Evolutionary conservation across 2,113 vertebrate species (phyloP).

Genomic region (Morphnarchus princeps): DNA sequence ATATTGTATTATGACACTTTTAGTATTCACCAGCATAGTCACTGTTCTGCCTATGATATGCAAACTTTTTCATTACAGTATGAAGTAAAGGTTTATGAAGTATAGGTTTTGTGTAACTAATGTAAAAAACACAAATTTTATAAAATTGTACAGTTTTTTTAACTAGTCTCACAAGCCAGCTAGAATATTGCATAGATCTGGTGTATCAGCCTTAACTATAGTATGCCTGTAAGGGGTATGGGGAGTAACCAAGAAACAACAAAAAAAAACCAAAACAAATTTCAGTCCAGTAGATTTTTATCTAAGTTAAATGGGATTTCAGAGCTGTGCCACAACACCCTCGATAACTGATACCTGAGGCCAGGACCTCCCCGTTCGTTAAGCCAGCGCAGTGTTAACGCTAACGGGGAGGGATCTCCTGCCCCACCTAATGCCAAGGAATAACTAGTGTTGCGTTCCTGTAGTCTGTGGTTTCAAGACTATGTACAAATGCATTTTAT

Average conservation of each 20-base stretch:
- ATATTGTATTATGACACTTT: slow-evolving; percentile 82
- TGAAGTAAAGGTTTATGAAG: slow-evolving; percentile 98
- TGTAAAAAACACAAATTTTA: slow-evolving; percentile 99
- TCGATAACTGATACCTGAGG: background rate
- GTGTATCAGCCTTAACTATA: slow-evolving; percentile 65
- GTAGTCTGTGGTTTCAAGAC: slow-evolving; percentile 62
- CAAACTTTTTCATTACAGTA: slow-evolving; percentile 80
- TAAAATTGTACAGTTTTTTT: slow-evolving; percentile 97
- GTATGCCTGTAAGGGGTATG: slow-evolving; percentile 52
- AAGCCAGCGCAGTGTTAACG: slow-evolving; percentile 4
- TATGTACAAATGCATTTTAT: slow-evolving; percentile 83
- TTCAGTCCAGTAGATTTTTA: slow-evolving; percentile 33
- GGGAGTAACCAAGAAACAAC: slow-evolving; percentile 20
- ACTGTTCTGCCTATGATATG: slow-evolving; percentile 84
- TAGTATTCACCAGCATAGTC: slow-evolving; percentile 98
- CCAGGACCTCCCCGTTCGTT: background rate
- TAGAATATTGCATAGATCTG: slow-evolving; percentile 63
- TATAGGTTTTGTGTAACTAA: slow-evolving; percentile 98
- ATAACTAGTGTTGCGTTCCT: slow-evolving; percentile 48
- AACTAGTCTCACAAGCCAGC: slow-evolving; percentile 70
- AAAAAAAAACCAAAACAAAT: background rate
- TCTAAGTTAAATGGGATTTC: slow-evolving; percentile 64
- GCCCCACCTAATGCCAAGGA: background rate
- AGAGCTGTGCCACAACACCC: slow-evolving; percentile 46
- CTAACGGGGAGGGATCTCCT: slow-evolving; percentile 8